Conservation (phyloP, 2,797 vertebrate species). For the Darevskia mixta region DNA sequence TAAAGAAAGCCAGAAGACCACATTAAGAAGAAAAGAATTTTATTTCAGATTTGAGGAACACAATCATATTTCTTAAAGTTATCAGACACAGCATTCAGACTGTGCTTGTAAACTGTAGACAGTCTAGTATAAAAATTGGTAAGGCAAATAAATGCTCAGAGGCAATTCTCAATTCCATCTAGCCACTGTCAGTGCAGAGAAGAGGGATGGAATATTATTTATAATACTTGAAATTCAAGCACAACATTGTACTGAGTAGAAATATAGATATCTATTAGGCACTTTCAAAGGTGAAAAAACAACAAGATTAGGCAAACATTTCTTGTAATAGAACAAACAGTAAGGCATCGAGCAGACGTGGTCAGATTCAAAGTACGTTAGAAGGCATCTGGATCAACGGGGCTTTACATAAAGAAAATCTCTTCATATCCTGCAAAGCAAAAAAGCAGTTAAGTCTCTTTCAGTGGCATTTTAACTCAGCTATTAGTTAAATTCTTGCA, state of each 20-base stretch:
- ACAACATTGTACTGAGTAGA: conserved; percentile 33
- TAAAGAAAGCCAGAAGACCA: conserved; percentile 28
- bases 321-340: conserved; percentile 51
- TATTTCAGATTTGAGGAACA: conserved; percentile 70
- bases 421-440: conserved; percentile 80
- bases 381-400: conserved; percentile 62
- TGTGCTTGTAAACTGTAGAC: conserved; percentile 26
- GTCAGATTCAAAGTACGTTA: conserved; percentile 45
- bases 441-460: conserved; percentile 69
- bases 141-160: neutral
- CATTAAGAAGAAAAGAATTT: conserved; percentile 70
- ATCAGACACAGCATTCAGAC: conserved; percentile 21
- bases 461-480: conserved; percentile 30
- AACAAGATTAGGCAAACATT: conserved; percentile 53
- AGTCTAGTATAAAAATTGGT: conserved; percentile 5
- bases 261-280: conserved; percentile 48
- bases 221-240: conserved; percentile 33
- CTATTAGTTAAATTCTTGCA: neutral
- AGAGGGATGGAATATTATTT: conserved; percentile 4
- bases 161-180: neutral
- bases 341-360: conserved; percentile 74
- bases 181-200: neutral
- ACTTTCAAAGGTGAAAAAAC: conserved; percentile 38
- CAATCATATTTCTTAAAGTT: conserved; percentile 5
- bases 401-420: conserved; percentile 62